Evolutionary conservation across 2,797 vertebrate species (phyloP).

Genomic region (Zalophus californianus): DNA sequence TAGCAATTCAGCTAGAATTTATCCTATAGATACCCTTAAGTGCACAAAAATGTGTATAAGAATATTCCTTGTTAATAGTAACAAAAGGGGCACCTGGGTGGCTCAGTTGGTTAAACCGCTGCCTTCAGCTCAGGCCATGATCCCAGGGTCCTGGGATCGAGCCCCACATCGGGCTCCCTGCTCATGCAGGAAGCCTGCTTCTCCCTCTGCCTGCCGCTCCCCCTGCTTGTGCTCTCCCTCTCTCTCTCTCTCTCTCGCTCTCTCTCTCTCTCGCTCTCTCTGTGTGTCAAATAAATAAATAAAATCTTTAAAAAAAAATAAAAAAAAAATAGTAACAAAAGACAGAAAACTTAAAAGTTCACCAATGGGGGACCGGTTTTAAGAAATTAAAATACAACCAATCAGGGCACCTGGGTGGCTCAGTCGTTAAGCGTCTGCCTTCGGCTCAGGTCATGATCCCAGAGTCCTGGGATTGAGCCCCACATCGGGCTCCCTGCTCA

Average conservation of each 20-base stretch:
- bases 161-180: too few relatives aligned
- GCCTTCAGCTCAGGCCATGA: too few relatives aligned
- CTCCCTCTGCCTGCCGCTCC: too few relatives aligned
- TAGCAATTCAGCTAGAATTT: neutral
- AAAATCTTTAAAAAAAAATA: too few relatives aligned
- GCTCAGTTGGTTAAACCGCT: too few relatives aligned
- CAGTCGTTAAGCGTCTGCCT: neutral
- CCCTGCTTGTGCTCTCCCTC: too few relatives aligned
- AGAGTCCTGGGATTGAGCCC: neutral
- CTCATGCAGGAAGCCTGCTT: too few relatives aligned
- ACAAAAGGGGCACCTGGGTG: too few relatives aligned
- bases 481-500: neutral
- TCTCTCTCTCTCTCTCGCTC: too few relatives aligned
- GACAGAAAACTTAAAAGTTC: neutral
- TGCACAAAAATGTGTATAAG: neutral
- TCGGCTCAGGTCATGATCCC: neutral
- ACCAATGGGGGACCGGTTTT: neutral
- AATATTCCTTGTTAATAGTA: neutral
- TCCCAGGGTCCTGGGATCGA: too few relatives aligned
- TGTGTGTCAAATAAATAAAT: too few relatives aligned
- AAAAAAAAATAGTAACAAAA: neutral
- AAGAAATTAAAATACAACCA: neutral
- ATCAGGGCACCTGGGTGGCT: neutral
- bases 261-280: too few relatives aligned
- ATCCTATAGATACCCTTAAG: neutral